phyloP scores from a whole-genome alignment of 23 tunicate species.

The Styela plicata region DNA sequence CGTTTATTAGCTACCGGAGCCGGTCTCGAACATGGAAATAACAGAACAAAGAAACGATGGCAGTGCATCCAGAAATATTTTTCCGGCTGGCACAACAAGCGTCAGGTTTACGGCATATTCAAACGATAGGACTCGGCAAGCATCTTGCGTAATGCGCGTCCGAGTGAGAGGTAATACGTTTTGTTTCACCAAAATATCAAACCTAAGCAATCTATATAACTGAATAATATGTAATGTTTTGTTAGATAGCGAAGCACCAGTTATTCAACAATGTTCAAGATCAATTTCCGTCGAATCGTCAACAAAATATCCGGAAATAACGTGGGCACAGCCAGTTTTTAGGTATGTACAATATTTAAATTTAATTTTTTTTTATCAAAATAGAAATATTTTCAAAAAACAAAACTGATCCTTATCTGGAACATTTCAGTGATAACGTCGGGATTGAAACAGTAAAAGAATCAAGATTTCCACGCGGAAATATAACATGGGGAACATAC shows the following conservation, averaged over 20 bases:
- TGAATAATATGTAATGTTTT: too few species aligned
- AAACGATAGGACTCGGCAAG: conserved; percentile 14
- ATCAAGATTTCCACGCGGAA: conserved; percentile 38
- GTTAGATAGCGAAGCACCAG: conserved; percentile 35
- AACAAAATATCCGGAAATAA: conserved; percentile 10
- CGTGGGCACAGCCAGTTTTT: conserved; percentile 35
- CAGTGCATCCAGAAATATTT: conserved; percentile 20
- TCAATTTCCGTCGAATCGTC: conserved; percentile 21
- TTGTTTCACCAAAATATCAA: too few species aligned
- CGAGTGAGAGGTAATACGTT: conserved; percentile 30
- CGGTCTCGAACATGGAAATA: conserved; percentile 39
- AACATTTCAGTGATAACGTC: conserved; percentile 44
- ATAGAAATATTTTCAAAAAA: too few species aligned
- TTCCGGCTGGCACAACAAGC: conserved; percentile 44
- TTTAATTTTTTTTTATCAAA: background rate
- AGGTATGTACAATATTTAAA: conserved; percentile 5
- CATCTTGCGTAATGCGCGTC: conserved; percentile 35
- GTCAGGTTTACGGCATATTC: conserved; percentile 36
- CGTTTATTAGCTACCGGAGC: background rate
- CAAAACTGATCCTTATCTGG: too few species aligned
- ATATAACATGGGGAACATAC: conserved; percentile 46
- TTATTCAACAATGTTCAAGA: conserved; percentile 31
- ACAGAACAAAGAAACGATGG: conserved; percentile 44
- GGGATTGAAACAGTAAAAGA: conserved; percentile 4
- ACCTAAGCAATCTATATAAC: too few species aligned